These are phyloP conservation scores for Cathartes aura DNA, from an alignment of 2,113 vertebrate species.

Conservation along the genomic window DNA sequence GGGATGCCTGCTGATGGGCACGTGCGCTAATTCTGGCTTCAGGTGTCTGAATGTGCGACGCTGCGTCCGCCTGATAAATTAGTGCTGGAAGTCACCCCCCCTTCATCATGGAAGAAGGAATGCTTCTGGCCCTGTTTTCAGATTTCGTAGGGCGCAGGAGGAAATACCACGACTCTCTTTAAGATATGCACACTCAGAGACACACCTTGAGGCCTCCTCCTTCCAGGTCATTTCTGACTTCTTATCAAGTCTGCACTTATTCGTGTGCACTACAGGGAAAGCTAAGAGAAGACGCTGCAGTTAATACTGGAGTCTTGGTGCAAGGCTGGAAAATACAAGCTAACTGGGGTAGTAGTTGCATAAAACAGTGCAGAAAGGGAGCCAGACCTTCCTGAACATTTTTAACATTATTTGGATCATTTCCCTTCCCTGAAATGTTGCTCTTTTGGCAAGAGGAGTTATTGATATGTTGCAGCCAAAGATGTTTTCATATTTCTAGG, in stretches of 20 bases:
- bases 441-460: background rate
- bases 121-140: background rate
- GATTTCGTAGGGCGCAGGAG: background rate
- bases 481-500: background rate
- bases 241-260: background rate
- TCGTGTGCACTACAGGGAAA: accelerated
- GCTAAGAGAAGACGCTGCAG: background rate
- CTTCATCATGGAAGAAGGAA: background rate
- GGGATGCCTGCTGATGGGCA: background rate
- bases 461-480: background rate
- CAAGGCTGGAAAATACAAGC: background rate
- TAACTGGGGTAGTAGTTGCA: background rate
- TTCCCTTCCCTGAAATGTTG: background rate
- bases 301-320: background rate
- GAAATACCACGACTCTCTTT: background rate
- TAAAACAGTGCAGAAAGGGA: background rate
- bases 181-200: background rate
- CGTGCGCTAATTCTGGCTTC: accelerated
- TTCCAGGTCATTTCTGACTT: background rate
- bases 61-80: background rate
- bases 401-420: background rate
- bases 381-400: background rate
- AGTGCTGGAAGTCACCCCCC: background rate
- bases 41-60: background rate
- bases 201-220: background rate